These are phyloP conservation scores for Mactra quadrangularis DNA, from an alignment of 1,140 invertebrate genomes.

Conservation along the genomic window DNA sequence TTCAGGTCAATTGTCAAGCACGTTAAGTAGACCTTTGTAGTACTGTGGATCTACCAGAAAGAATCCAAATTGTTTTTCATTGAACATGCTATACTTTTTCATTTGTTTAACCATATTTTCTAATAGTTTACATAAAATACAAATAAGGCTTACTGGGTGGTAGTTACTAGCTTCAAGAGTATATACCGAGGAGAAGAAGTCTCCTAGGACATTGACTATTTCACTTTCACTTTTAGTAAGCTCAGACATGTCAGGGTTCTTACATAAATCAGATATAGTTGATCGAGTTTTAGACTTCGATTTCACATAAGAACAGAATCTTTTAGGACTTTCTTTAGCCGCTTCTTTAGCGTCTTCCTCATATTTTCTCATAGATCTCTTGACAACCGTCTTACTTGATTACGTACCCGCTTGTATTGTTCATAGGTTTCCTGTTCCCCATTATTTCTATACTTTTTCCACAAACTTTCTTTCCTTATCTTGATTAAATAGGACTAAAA, in stretches of 20 bases:
- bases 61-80: conserved; percentile 16
- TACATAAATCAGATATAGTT: conserved; percentile 1
- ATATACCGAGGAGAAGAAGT: conserved; percentile 10
- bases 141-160: conserved; percentile 15
- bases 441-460: not conserved
- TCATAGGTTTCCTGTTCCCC: not conserved
- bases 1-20: conserved; percentile 20
- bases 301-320: conserved; percentile 1
- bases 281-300: not conserved
- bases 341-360: not conserved
- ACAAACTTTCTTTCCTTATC: not conserved
- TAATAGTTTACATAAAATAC: conserved; percentile 20
- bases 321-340: conserved; percentile 3
- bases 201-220: not conserved
- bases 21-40: conserved; percentile 28
- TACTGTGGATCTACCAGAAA: not conserved
- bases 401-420: not conserved
- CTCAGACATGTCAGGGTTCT: not conserved
- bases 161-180: not conserved
- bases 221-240: not conserved
- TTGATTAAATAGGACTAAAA: too few species aligned
- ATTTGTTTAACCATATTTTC: conserved; percentile 30
- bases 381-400: conserved; percentile 15
- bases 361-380: not conserved
- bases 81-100: conserved; percentile 7